phyloP scores from a whole-genome alignment of 1,140 invertebrate species.

The Melitaea cinxia region DNA sequence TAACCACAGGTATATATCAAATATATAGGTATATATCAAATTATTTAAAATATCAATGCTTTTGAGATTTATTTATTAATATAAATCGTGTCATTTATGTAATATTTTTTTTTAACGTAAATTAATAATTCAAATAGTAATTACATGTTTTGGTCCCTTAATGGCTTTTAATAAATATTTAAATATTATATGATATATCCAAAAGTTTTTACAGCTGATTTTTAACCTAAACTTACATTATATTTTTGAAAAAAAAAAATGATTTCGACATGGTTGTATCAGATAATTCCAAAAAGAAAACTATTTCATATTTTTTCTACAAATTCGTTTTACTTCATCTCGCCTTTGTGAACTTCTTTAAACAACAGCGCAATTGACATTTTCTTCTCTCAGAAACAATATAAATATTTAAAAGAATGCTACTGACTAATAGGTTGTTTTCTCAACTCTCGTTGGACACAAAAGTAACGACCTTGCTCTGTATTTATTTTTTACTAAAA shows the following conservation, averaged over 20 bases:
- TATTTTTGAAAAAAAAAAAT: background rate
- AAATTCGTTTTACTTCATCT: conserved; percentile 1
- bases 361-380: conserved; percentile 26
- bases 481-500: background rate
- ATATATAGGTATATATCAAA: no score
- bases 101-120: no score
- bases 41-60: no score
- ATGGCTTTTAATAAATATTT: no score
- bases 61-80: no score
- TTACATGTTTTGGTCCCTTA: no score
- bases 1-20: no score
- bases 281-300: background rate
- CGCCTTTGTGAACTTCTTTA: conserved; percentile 5
- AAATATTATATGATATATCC: no score
- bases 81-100: no score
- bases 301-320: background rate
- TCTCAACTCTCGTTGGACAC: conserved; percentile 15
- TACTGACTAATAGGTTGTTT: conserved; percentile 21
- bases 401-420: conserved; percentile 25
- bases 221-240: no score
- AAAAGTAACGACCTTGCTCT: conserved; percentile 16
- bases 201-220: no score
- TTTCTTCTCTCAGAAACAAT: conserved; percentile 10
- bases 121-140: no score
- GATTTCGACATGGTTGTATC: background rate